These are phyloP conservation scores for Cladopsammia gracilis DNA, from an alignment of 64 coral and sea anemone species.

Conservation along the genomic window DNA sequence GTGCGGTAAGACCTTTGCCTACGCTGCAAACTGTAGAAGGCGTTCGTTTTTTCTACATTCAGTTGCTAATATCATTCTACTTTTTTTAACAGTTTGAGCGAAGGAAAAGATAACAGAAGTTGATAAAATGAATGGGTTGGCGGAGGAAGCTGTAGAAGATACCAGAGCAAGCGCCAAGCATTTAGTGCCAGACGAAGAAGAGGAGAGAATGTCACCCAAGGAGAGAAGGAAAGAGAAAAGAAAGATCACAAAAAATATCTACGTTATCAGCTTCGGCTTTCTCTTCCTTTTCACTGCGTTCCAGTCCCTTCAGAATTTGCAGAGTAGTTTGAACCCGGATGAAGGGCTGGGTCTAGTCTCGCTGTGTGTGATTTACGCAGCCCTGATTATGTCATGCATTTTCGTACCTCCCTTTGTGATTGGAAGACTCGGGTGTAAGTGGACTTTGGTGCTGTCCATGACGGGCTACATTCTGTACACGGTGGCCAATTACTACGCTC, in stretches of 20 bases:
- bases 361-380: constrained; percentile 87
- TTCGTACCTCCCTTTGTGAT: constrained; percentile 93
- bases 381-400: constrained; percentile 93
- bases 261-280: constrained; percentile 87
- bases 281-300: constrained; percentile 96
- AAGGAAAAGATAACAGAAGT: no score
- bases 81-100: no score
- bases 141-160: background rate
- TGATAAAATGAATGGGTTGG: background rate
- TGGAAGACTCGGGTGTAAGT: constrained; percentile 94
- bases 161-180: background rate
- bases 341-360: constrained; percentile 85
- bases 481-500: constrained; percentile 86
- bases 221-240: constrained; percentile 68
- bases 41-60: no score
- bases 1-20: no score
- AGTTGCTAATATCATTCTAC: no score
- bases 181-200: background rate
- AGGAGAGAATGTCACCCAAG: constrained; percentile 35
- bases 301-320: constrained; percentile 96
- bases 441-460: constrained; percentile 93
- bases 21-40: no score
- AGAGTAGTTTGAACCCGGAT: constrained; percentile 93
- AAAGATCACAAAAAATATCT: constrained; percentile 90
- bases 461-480: constrained; percentile 88